Conservation (phyloP, 2,113 vertebrate genomes). For the Hyaena hyaena region DNA sequence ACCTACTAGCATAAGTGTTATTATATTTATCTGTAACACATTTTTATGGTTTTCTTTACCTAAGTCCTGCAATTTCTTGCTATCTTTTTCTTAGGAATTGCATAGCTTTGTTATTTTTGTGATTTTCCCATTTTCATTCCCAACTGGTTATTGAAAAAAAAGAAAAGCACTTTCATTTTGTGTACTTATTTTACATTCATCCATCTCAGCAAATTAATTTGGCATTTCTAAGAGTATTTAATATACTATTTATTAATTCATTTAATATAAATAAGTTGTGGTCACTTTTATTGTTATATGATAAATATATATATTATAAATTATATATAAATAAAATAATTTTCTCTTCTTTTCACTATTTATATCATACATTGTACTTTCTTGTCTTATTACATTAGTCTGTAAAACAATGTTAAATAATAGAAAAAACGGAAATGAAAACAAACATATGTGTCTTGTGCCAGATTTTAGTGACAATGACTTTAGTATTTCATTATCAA, state of each 20-base stretch:
- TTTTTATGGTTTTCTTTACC: not conserved
- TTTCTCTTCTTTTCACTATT: not conserved
- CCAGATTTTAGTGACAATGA: not conserved
- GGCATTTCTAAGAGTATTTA: not conserved
- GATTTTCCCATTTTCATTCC: not conserved
- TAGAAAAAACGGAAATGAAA: slow-evolving; percentile 8
- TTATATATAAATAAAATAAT: not conserved
- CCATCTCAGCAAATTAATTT: not conserved
- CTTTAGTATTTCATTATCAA: not conserved
- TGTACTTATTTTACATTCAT: not conserved
- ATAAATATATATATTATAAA: not conserved
- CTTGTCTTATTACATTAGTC: not conserved
- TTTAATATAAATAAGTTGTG: not conserved
- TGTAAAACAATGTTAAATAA: not conserved
- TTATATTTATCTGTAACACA: not conserved
- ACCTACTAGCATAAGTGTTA: not conserved
- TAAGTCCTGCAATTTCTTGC: not conserved
- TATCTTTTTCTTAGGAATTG: not conserved
- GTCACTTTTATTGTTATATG: not conserved
- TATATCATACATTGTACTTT: not conserved
- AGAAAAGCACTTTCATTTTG: not conserved
- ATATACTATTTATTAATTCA: too few species aligned
- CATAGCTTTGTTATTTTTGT: not conserved
- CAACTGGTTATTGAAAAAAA: not conserved
- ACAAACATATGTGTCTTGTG: not conserved